phyloP scores from a whole-genome alignment of 2,888 invertebrate genomes.

The Phaonia tiefii region DNA sequence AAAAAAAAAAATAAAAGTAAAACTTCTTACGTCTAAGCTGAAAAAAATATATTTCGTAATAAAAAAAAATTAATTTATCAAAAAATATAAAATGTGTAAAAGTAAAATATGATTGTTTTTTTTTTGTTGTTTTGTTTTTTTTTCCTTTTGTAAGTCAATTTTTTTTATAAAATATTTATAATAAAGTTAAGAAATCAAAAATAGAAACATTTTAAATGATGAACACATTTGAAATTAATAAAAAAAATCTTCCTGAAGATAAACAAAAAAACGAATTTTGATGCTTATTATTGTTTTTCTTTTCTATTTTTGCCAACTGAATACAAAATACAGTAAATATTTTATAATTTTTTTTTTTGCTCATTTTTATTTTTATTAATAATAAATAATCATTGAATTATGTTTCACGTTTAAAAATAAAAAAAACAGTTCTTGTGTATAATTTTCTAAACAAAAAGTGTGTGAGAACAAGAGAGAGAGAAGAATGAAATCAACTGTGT shows the following conservation, averaged over 20 bases:
- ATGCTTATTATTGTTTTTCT: not conserved
- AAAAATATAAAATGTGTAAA: constrained; percentile 62
- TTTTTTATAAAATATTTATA: constrained; percentile 33
- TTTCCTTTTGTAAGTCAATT: constrained; percentile 30
- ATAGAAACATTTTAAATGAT: constrained; percentile 52
- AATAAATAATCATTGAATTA: constrained; percentile 5
- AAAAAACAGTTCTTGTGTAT: constrained; percentile 16
- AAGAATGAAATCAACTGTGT: constrained; percentile 40
- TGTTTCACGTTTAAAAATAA: not conserved
- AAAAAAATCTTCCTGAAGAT: constrained; percentile 15
- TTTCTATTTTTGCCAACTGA: not conserved
- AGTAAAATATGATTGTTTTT: constrained; percentile 48
- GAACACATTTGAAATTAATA: constrained; percentile 67
- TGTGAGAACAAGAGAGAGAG: not conserved
- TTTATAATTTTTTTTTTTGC: constrained; percentile 25
- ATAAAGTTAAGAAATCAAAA: constrained; percentile 28
- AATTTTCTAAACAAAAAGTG: constrained; percentile 34
- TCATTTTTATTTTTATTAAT: constrained; percentile 15
- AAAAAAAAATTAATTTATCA: constrained; percentile 53
- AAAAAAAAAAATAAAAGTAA: constrained; percentile 35
- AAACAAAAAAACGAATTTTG: constrained; percentile 21
- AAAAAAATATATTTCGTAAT: constrained; percentile 29
- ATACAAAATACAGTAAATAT: constrained; percentile 2
- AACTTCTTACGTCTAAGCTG: constrained; percentile 51
- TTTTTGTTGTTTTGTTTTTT: not conserved